Percentiles rank a stretch among this genome's conserved stretches.
Evolutionary conservation across 1,140 invertebrate genomes (phyloP).

Genomic region (Pectinophora gossypiella): DNA sequence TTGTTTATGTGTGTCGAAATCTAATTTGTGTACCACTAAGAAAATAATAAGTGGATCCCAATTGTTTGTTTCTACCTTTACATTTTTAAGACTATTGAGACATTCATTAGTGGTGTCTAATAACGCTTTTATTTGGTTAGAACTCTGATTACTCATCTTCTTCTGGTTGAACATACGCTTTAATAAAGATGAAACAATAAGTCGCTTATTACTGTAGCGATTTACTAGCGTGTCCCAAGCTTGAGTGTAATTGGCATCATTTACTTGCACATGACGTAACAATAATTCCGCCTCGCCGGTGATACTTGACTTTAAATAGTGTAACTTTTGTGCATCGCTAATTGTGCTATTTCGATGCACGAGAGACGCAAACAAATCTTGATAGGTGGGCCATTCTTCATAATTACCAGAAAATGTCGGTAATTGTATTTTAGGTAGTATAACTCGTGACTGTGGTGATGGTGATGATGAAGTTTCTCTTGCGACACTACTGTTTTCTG

Average conservation of each 20-base stretch:
- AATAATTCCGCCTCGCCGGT: constrained; percentile 2
- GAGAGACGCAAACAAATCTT: constrained; percentile 13
- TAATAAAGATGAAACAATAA: background rate
- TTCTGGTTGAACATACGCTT: background rate
- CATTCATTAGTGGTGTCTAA: background rate
- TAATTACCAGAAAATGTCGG: constrained; percentile 11
- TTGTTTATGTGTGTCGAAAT: constrained; percentile 24
- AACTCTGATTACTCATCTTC: background rate
- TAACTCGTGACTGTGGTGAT: background rate
- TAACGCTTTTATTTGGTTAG: background rate
- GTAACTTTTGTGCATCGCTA: constrained; percentile 14
- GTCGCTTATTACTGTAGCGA: background rate
- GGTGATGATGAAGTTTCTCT: background rate
- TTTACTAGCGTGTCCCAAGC: background rate
- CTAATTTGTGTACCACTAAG: constrained; percentile 26
- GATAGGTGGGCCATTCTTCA: constrained; percentile 6
- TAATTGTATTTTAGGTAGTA: constrained; percentile 11
- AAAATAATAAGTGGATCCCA: constrained; percentile 14
- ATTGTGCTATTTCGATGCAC: constrained; percentile 8
- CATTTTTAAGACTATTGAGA: background rate
- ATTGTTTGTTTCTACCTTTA: background rate
- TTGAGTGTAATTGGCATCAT: background rate
- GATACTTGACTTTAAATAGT: constrained; percentile 13
- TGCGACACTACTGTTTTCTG: background rate
- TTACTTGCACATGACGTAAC: background rate